These are phyloP conservation scores for Malurus splendens DNA, from an alignment of 2,797 vertebrate species.

Conservation along the genomic window DNA sequence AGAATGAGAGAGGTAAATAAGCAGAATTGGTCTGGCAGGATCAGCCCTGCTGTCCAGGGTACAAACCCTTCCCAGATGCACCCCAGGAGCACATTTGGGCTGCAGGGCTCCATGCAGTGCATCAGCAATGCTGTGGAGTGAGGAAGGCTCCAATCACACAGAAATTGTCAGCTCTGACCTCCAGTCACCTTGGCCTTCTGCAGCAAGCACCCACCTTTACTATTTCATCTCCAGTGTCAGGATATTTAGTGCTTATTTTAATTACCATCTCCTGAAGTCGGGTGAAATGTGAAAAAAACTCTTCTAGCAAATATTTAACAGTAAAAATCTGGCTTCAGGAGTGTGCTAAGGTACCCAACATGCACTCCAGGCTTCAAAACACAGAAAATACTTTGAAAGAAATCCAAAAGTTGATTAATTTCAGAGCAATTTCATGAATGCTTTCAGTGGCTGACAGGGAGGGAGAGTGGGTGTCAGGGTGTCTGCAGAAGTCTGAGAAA, in stretches of 20 bases:
- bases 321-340: not conserved
- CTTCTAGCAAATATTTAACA: not conserved
- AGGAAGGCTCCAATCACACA: not conserved
- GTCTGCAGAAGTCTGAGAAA: not conserved
- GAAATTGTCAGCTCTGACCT: not conserved
- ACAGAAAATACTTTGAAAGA: not conserved
- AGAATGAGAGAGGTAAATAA: not conserved
- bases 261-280: not conserved
- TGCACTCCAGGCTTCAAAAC: not conserved
- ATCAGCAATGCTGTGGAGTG: rapidly evolving
- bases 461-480: not conserved
- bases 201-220: not conserved
- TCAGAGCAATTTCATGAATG: not conserved
- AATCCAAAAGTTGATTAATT: not conserved
- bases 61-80: not conserved
- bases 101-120: rapidly evolving
- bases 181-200: not conserved
- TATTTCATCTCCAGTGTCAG: not conserved
- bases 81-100: rapidly evolving
- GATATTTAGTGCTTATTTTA: not conserved
- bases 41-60: not conserved
- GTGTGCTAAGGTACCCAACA: not conserved
- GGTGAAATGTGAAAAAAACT: not conserved
- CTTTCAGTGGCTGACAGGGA: not conserved
- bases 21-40: not conserved